Percentiles rank a stretch among this genome's conserved stretches.
Evolutionary conservation across 2,113 vertebrate species (phyloP).

Genomic region (Cyprinodon tularosa): DNA sequence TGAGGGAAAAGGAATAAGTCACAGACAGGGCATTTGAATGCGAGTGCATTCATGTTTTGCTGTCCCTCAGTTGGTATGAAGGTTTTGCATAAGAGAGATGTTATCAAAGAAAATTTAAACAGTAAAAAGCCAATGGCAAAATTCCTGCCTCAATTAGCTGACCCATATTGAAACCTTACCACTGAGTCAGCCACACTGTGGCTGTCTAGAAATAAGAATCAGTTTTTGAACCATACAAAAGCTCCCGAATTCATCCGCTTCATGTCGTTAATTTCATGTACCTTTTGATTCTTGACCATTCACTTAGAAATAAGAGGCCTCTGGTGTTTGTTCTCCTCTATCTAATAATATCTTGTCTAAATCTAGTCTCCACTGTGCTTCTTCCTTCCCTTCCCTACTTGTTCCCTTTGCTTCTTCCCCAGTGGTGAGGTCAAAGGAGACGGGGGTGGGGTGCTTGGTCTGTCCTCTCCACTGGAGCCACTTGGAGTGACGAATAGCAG

Average conservation of each 20-base stretch:
- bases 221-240: neutral
- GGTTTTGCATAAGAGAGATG: neutral
- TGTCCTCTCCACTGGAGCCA: slow-evolving; percentile 65
- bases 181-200: neutral
- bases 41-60: too few relatives aligned
- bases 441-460: neutral
- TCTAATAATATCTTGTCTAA: neutral
- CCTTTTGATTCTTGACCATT: neutral
- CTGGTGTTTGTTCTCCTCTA: neutral
- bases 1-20: neutral
- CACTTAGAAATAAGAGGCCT: neutral
- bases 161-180: neutral
- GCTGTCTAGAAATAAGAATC: neutral
- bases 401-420: slow-evolving; percentile 43
- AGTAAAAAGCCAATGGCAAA: neutral
- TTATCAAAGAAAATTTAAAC: neutral
- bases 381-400: slow-evolving; percentile 5
- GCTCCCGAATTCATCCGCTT: neutral
- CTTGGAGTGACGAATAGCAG: slow-evolving; percentile 65
- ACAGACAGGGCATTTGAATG: neutral
- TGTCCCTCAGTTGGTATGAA: neutral
- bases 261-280: neutral
- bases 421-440: slow-evolving; percentile 55
- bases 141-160: neutral
- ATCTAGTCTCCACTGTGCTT: slow-evolving; percentile 9